phyloP scores from a whole-genome alignment of 2,113 vertebrate genomes.

The Cephalopterus ornatus region DNA sequence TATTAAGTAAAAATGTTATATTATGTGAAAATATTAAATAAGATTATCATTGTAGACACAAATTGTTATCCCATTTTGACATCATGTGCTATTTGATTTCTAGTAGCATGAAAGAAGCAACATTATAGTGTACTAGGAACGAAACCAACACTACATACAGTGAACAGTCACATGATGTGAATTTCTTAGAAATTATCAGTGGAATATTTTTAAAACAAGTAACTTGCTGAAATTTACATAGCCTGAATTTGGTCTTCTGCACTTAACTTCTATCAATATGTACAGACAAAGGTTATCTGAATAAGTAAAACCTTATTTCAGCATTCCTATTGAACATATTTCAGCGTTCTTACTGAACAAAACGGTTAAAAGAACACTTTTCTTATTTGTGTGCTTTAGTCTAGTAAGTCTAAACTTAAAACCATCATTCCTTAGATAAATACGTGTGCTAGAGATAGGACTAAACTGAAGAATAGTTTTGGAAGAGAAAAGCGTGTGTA shows the following conservation, averaged over 20 bases:
- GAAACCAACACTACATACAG: neutral
- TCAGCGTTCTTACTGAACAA: neutral
- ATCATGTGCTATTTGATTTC: neutral
- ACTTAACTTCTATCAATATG: neutral
- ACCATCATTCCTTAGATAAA: neutral
- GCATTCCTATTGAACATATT: neutral
- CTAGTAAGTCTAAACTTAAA: neutral
- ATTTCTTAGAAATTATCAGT: neutral
- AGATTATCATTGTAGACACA: neutral
- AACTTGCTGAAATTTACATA: neutral
- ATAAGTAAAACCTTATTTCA: neutral
- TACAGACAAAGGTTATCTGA: neutral
- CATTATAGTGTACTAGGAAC: neutral
- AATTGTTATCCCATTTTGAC: neutral
- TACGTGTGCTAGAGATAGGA: neutral
- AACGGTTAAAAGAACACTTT: neutral
- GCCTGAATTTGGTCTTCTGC: neutral
- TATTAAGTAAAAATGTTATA: neutral
- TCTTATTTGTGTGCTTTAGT: neutral
- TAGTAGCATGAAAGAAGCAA: neutral
- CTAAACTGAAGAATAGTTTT: neutral
- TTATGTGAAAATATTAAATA: neutral
- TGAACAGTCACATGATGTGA: neutral
- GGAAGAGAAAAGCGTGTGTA: neutral
- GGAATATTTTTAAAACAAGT: neutral